These are phyloP conservation scores for Sceloporus tristichus DNA, from an alignment of 2,113 vertebrate species.

Conservation along the genomic window DNA sequence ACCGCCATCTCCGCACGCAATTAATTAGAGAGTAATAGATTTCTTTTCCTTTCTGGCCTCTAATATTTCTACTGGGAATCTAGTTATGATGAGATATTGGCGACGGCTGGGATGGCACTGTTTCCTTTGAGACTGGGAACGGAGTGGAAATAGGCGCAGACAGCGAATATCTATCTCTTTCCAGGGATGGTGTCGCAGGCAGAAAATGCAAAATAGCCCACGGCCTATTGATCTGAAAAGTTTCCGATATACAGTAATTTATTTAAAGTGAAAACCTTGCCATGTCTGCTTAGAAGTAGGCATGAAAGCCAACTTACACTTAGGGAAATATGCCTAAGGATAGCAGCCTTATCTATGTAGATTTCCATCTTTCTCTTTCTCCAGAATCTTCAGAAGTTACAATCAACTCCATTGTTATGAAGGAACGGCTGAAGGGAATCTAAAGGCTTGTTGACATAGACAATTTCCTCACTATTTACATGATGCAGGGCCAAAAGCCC, in stretches of 20 bases:
- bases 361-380: too few relatives aligned
- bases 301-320: too few relatives aligned
- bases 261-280: neutral
- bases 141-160: neutral
- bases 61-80: slow-evolving; percentile 56
- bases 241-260: neutral
- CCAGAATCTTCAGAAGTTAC: too few relatives aligned
- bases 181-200: neutral
- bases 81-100: slow-evolving; percentile 3
- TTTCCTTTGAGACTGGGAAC: neutral
- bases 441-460: too few relatives aligned
- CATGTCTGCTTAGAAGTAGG: too few relatives aligned
- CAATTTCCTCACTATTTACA: too few relatives aligned
- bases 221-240: neutral
- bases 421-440: too few relatives aligned
- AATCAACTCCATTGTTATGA: too few relatives aligned
- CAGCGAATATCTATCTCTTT: too few relatives aligned
- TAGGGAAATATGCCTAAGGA: neutral
- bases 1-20: slow-evolving; percentile 21
- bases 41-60: slow-evolving; percentile 10
- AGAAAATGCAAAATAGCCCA: neutral
- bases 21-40: slow-evolving; percentile 63
- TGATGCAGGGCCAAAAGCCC: too few relatives aligned
- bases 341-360: too few relatives aligned
- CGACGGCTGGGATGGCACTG: neutral